phyloP scores from a whole-genome alignment of 2,113 vertebrate species.

The Felis chaus region DNA sequence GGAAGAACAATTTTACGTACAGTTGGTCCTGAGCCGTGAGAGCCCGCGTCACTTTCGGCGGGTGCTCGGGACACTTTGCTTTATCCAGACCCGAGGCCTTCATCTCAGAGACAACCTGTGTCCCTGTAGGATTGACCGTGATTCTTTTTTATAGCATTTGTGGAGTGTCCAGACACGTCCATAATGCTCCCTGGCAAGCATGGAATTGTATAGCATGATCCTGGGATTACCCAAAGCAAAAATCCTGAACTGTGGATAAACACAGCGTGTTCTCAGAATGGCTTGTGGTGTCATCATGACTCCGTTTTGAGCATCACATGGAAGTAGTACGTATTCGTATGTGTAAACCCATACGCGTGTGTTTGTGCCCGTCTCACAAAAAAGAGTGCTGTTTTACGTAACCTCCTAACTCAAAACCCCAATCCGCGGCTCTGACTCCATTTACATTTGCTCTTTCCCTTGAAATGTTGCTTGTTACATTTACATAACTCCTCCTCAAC shows the following conservation, averaged over 20 bases:
- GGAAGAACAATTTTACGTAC: neutral
- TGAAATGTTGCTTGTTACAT: neutral
- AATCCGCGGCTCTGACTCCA: neutral
- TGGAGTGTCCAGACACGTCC: neutral
- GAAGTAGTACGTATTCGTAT: neutral
- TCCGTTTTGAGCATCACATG: neutral
- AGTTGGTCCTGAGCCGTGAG: neutral
- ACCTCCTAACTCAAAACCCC: neutral
- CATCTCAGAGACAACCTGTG: neutral
- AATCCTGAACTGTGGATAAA: neutral
- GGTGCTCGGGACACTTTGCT: neutral
- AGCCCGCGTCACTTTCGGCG: neutral
- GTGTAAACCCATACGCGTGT: neutral
- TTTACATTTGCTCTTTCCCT: neutral
- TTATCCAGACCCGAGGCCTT: neutral
- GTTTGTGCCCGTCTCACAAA: neutral
- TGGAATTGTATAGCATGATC: neutral
- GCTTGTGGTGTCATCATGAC: neutral
- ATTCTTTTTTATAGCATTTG: neutral
- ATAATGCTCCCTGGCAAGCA: neutral
- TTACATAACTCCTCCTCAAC: neutral
- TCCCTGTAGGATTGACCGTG: neutral
- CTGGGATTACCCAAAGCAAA: neutral
- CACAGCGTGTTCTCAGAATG: neutral
- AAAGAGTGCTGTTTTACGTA: neutral